phyloP scores from a whole-genome alignment of 1,140 invertebrate species.

The Ladona fulva region DNA sequence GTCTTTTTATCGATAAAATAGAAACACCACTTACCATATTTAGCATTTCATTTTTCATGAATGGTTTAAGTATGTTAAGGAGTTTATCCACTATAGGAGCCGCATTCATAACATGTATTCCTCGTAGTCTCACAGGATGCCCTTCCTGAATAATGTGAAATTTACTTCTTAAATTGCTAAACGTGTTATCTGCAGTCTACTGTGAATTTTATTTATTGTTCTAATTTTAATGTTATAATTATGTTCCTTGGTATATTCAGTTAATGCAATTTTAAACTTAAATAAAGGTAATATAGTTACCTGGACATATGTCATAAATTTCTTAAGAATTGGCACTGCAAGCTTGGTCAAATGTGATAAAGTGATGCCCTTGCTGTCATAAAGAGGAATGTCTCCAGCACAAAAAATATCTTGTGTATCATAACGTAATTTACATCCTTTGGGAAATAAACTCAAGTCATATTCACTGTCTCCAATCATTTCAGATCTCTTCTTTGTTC shows the following conservation, averaged over 20 bases:
- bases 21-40: constrained; percentile 23
- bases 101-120: constrained; percentile 24
- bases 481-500: background rate
- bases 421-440: background rate
- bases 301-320: background rate
- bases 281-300: background rate
- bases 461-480: background rate
- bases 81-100: constrained; percentile 21
- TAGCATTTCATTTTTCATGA: constrained; percentile 24
- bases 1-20: no score
- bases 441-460: background rate
- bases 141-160: constrained; percentile 21
- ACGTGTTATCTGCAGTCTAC: no score
- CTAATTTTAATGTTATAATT: no score
- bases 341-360: background rate
- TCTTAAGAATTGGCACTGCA: background rate
- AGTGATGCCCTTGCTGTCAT: background rate
- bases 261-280: no score
- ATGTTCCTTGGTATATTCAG: no score
- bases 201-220: no score
- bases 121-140: constrained; percentile 22
- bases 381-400: background rate
- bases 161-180: no score
- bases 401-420: background rate
- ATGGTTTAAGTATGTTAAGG: constrained; percentile 25